Conservation (phyloP, 92 coral and sea anemone genomes). For the Umimayanthus chanpuru region DNA sequence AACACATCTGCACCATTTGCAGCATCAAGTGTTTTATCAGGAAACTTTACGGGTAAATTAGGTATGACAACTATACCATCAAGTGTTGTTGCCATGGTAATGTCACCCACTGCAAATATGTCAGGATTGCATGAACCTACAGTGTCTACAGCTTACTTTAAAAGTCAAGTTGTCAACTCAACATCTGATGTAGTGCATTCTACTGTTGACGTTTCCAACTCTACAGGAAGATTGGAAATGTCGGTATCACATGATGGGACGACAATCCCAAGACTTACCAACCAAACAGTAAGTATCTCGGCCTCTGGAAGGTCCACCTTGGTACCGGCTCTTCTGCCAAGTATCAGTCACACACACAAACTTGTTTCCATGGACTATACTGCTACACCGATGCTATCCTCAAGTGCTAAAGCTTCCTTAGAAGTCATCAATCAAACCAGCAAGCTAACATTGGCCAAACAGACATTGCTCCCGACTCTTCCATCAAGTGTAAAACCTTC, state of each 20-base stretch:
- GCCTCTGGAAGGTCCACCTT: not conserved
- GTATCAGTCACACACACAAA: not conserved
- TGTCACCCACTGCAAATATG: not conserved
- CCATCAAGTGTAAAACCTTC: not conserved
- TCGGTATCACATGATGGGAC: not conserved
- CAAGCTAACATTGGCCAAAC: not conserved
- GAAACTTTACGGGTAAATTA: too few species aligned
- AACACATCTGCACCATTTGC: not conserved
- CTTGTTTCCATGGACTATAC: not conserved
- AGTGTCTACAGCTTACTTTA: not conserved
- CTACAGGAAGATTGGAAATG: not conserved
- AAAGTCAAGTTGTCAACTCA: not conserved
- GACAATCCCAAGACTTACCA: not conserved
- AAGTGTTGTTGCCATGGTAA: not conserved
- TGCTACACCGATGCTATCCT: not conserved
- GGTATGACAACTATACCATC: not conserved
- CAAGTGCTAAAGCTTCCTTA: not conserved
- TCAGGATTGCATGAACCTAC: not conserved
- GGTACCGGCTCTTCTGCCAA: not conserved
- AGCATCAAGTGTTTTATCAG: not conserved
- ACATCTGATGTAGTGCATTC: not conserved
- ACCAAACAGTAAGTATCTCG: not conserved
- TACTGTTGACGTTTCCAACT: not conserved
- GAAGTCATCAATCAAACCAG: not conserved
- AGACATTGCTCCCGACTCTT: not conserved